These are phyloP conservation scores for Cervus canadensis DNA, from an alignment of 2,113 vertebrate genomes.

Conservation along the genomic window DNA sequence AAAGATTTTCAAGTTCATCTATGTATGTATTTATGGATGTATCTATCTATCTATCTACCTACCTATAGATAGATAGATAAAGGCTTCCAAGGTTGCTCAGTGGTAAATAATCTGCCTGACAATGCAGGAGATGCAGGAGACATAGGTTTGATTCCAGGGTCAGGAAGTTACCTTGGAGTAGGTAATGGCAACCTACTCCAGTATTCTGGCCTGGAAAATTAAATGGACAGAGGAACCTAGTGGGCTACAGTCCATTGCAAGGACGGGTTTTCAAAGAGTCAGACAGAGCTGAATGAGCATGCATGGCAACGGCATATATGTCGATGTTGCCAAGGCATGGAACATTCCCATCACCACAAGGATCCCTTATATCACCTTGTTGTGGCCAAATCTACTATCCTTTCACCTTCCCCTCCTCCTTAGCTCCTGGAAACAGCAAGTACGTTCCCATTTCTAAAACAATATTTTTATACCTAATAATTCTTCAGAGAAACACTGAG, in stretches of 20 bases:
- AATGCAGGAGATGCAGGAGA: neutral
- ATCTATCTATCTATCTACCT: neutral
- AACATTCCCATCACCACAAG: neutral
- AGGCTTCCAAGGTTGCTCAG: neutral
- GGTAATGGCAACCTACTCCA: neutral
- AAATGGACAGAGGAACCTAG: neutral
- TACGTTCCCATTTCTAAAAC: neutral
- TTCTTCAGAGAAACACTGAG: neutral
- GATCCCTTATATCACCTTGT: neutral
- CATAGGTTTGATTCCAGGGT: neutral
- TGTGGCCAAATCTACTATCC: neutral
- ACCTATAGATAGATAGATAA: neutral
- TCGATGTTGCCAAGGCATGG: neutral
- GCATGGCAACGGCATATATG: neutral
- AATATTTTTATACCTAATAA: neutral
- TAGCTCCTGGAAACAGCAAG: neutral
- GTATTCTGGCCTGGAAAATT: neutral
- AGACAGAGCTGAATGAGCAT: neutral
- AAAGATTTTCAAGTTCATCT: neutral
- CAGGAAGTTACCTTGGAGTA: neutral
- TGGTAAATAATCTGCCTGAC: neutral
- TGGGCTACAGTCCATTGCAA: neutral
- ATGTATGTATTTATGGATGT: too few species aligned
- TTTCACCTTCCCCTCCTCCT: neutral
- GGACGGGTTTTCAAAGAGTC: neutral